Evolutionary conservation across 2,113 vertebrate genomes (phyloP), one percentile per base, ranked within the genome.

Genomic region (Notothenia rossii): DNA sequence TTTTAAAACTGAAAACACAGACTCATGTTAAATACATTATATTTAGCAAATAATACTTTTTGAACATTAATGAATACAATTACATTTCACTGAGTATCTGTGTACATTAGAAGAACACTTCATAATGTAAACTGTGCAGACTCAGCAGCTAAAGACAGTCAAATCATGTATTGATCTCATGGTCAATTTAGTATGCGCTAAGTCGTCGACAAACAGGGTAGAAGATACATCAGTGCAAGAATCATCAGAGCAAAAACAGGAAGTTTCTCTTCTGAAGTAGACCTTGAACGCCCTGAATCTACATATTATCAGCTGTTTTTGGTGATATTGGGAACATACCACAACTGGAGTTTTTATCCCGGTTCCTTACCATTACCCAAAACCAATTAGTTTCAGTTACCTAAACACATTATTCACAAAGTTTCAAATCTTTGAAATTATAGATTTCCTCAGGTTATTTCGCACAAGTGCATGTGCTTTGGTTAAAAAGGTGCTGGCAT

Each of bases 401-500:
- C 45, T 60, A 45, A 58, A 53, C 14, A 40, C 33, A 48, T 56
- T 25, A 18, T 40, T 22, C 12, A 5, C 25, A 53, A 53, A 43
- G 58, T 20, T 6, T 71, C 61, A 3, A 62, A 43, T 9, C 18
- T 9, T 63, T 81, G 53, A 18, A 15, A 25, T 64, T 36, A 2
- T 40, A 22, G 2, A 15, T 20, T 56, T 67, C 46, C 13, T 77
- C 40, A 10, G 10, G 48, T 67, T 6, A 29, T 10, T 9, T 62
- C 11, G 58, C 36, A 40, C 36, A 40, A 40, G 5, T 54, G 45
- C 53, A 49, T 82, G 49, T 76, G 64, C 33, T 72, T 40, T 40
- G 20, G 60, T 36, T 14, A 12, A 56, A 33, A 75, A 77, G 81
- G 46, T 48, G 11, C 68, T 70, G 36, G 64, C 74, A n/a, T 75